Conservation (phyloP, 2,113 vertebrate genomes). For the Hippocampus barbouri region DNA sequence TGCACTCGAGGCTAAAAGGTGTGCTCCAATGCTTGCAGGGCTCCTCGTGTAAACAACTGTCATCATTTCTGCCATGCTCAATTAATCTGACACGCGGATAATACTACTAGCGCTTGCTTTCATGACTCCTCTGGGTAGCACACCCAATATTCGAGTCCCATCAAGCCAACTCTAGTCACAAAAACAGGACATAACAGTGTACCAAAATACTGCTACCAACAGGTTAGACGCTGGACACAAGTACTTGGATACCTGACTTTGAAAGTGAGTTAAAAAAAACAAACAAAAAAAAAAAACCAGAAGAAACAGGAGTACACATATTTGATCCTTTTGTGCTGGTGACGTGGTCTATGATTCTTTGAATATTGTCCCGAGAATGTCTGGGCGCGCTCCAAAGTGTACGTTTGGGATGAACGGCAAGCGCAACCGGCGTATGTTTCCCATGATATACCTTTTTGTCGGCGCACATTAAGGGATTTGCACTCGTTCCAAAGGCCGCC, state of each 20-base stretch:
- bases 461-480: slow-evolving; percentile 24
- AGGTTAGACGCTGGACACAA: too few relatives aligned
- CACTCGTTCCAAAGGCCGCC: slow-evolving; percentile 56
- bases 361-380: background rate
- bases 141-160: background rate
- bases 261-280: too few relatives aligned
- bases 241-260: too few relatives aligned
- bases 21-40: slow-evolving; percentile 70
- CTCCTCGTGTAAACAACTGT: slow-evolving; percentile 76
- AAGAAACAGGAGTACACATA: too few relatives aligned
- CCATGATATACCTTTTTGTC: background rate
- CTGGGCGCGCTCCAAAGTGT: background rate
- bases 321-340: background rate
- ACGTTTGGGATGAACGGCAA: background rate
- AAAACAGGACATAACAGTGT: too few relatives aligned
- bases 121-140: slow-evolving; percentile 34
- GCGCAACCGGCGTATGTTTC: background rate
- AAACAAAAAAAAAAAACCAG: too few relatives aligned
- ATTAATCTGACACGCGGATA: slow-evolving; percentile 65
- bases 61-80: slow-evolving; percentile 76
- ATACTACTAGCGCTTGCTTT: slow-evolving; percentile 66
- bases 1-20: slow-evolving; percentile 73
- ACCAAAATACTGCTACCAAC: too few relatives aligned
- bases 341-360: background rate
- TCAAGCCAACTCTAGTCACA: too few relatives aligned